A percentile compares a stretch with the other conserved stretches of the same genome.
Conservation (phyloP, 2,113 vertebrate species). For the Collichthys lucidus region DNA sequence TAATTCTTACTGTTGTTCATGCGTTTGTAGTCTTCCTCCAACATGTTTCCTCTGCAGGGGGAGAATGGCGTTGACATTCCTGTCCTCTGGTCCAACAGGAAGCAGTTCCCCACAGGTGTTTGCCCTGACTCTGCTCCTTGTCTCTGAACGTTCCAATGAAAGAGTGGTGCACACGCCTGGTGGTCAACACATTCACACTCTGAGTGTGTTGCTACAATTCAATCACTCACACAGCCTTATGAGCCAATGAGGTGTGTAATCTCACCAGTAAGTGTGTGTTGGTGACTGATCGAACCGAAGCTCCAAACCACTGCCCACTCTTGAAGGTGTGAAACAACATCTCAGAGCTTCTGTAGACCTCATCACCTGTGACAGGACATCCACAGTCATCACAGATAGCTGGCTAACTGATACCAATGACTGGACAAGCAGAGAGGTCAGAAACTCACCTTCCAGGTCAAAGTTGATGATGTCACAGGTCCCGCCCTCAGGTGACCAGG, state of each 20-base stretch:
- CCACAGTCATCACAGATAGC: not conserved
- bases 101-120: conserved; percentile 52
- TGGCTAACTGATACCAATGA: not conserved
- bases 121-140: conserved; percentile 32
- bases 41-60: conserved; percentile 35
- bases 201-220: no score
- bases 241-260: not conserved
- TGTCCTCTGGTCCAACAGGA: conserved; percentile 28
- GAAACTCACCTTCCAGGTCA: conserved; percentile 26
- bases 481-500: conserved; percentile 11
- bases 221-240: no score
- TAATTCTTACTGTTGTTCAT: conserved; percentile 15
- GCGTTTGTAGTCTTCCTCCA: conserved; percentile 20
- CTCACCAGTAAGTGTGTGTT: conserved; percentile 31
- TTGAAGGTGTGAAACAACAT: conserved; percentile 6
- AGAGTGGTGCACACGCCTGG: conserved; percentile 45
- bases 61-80: conserved; percentile 24
- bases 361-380: conserved; percentile 26
- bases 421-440: not conserved
- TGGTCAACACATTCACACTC: not conserved
- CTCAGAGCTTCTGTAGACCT: not conserved
- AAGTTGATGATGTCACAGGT: conserved; percentile 29
- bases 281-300: conserved; percentile 18
- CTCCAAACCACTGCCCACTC: conserved; percentile 47
- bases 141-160: conserved; percentile 29